Percentiles rank a stretch among this genome's conserved stretches.
Evolutionary conservation across 2,888 invertebrate species (phyloP).

Genomic region (Oeneis ivallda): DNA sequence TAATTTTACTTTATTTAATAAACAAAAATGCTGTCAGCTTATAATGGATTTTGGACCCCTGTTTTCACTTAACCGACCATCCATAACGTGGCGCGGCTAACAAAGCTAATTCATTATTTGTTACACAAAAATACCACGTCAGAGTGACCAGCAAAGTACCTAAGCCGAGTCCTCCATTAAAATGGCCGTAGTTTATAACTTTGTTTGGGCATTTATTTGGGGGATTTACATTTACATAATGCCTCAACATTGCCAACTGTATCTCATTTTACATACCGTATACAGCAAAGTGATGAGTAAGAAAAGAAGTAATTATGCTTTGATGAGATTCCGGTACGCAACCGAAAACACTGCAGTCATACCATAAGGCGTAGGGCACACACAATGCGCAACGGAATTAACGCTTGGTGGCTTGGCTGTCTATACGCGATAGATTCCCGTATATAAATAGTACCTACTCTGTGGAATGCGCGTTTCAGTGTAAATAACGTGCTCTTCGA

Average conservation of each 20-base stretch:
- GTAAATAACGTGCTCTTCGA: too few relatives aligned
- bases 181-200: conserved; percentile 20
- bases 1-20: too few relatives aligned
- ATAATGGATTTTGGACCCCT: too few relatives aligned
- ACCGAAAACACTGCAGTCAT: neutral
- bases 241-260: conserved; percentile 18
- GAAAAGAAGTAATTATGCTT: conserved; percentile 16
- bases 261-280: conserved; percentile 8
- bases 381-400: too few relatives aligned
- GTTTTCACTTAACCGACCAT: too few relatives aligned
- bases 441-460: too few relatives aligned
- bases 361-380: neutral
- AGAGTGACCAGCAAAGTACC: conserved; percentile 6
- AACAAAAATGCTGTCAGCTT: too few relatives aligned
- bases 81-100: neutral
- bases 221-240: conserved; percentile 16
- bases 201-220: conserved; percentile 1
- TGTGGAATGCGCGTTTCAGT: too few relatives aligned
- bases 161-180: neutral
- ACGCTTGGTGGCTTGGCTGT: too few relatives aligned
- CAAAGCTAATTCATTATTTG: conserved; percentile 11
- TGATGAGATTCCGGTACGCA: conserved; percentile 18
- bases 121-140: conserved; percentile 12
- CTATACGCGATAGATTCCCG: too few relatives aligned
- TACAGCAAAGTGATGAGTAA: conserved; percentile 20